A percentile compares a stretch with the other conserved stretches of the same genome.
These are phyloP conservation scores for Saccostrea cuccullata DNA, from an alignment of 1,140 invertebrate genomes.

Conservation along the genomic window DNA sequence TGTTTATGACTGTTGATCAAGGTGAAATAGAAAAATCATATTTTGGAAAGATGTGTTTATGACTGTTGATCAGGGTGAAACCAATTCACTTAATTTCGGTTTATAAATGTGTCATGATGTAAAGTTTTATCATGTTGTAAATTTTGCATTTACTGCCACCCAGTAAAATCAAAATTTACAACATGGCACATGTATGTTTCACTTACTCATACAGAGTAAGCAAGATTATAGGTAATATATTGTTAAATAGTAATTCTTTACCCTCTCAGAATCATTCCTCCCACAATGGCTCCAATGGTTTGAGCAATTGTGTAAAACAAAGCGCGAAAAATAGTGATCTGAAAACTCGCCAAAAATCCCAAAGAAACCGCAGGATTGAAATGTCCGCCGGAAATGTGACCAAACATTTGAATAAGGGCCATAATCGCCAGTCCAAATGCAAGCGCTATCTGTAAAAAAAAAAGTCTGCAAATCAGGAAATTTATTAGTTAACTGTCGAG, in stretches of 20 bases:
- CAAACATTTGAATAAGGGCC: conserved; percentile 70
- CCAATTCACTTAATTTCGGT: too few species aligned
- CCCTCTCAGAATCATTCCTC: conserved; percentile 70
- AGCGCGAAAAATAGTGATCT: conserved; percentile 86
- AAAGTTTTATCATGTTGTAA: too few species aligned
- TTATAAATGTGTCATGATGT: too few species aligned
- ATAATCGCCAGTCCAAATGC: conserved; percentile 74
- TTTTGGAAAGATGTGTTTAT: too few species aligned
- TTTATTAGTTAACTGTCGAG: too few species aligned
- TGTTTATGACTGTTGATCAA: neutral
- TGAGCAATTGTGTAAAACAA: conserved; percentile 79
- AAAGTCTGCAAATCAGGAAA: neutral
- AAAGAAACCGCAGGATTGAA: conserved; percentile 75
- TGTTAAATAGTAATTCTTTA: conserved; percentile 40
- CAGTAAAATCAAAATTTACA: too few species aligned
- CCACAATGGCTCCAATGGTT: conserved; percentile 68
- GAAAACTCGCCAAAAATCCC: conserved; percentile 82
- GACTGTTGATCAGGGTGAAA: too few species aligned
- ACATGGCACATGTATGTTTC: too few species aligned
- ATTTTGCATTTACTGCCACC: too few species aligned
- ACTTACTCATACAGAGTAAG: too few species aligned
- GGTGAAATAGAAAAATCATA: too few species aligned
- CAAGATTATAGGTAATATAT: too few species aligned
- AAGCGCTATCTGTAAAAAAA: conserved; percentile 87
- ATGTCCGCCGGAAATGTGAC: conserved; percentile 74